These are phyloP conservation scores for Varecia variegata DNA, from an alignment of 2,797 vertebrate species.

Conservation along the genomic window DNA sequence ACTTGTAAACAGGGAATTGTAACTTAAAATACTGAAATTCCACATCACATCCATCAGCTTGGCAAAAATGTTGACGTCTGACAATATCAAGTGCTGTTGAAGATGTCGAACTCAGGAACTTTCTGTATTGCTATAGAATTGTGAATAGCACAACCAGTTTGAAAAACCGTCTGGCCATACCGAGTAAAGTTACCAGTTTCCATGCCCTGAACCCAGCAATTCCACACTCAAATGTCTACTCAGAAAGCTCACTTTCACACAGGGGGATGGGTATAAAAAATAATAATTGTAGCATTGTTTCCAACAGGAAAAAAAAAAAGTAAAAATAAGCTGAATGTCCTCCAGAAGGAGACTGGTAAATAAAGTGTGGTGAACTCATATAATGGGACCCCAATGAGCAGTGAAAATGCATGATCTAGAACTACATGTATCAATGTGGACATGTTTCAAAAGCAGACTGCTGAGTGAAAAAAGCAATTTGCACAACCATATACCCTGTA, in stretches of 20 bases:
- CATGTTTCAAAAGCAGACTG: background rate
- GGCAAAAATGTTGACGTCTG: constrained; percentile 34
- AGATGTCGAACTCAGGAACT: background rate
- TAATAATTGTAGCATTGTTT: background rate
- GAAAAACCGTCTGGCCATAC: background rate
- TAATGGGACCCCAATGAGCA: background rate
- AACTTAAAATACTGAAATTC: constrained; percentile 54
- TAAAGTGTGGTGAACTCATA: background rate
- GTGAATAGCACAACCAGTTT: constrained; percentile 18
- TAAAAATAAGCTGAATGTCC: background rate
- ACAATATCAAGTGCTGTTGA: constrained; percentile 31
- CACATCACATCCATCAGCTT: constrained; percentile 29
- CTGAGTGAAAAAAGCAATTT: background rate
- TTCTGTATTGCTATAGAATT: background rate
- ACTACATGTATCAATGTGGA: background rate
- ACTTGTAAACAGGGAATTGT: constrained; percentile 57
- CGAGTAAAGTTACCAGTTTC: background rate
- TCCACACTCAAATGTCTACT: background rate
- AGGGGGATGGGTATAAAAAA: background rate
- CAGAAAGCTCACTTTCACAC: background rate
- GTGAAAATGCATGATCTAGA: background rate
- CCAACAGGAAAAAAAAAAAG: background rate
- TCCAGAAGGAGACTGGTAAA: background rate
- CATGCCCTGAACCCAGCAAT: background rate
- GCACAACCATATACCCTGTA: background rate